phyloP scores from a whole-genome alignment of 2,797 vertebrate genomes.

The Echeneis naucrates region DNA sequence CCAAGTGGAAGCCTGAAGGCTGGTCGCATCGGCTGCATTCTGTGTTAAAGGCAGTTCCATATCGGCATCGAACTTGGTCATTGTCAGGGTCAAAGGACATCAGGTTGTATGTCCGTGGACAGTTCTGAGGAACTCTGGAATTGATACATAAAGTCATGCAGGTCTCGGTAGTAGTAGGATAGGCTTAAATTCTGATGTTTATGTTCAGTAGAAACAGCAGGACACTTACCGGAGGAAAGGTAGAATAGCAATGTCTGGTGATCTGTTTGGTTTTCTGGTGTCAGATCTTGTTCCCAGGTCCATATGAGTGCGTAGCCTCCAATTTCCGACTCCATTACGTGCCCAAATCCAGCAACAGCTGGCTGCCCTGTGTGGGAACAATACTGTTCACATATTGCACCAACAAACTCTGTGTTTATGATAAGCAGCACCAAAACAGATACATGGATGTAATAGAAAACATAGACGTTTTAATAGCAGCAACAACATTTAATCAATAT shows the following conservation, averaged over 20 bases:
- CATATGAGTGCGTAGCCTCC: constrained; percentile 43
- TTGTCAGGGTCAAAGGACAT: constrained; percentile 69
- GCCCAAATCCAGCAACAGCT: constrained; percentile 67
- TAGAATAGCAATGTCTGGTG: constrained; percentile 58
- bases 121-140: constrained; percentile 74
- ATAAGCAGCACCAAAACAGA: background rate
- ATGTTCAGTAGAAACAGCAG: background rate
- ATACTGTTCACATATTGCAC: background rate
- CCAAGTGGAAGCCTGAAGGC: constrained; percentile 56
- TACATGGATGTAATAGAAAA: background rate
- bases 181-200: background rate
- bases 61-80: constrained; percentile 70
- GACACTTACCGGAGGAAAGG: constrained; percentile 67
- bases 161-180: background rate
- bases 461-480: no score
- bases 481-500: background rate
- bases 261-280: constrained; percentile 64
- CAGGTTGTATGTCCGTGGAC: constrained; percentile 62
- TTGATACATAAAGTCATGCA: background rate
- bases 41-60: rapidly evolving
- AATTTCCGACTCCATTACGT: rapidly evolving
- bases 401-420: background rate
- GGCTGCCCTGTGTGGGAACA: constrained; percentile 10
- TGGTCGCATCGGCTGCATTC: constrained; percentile 58
- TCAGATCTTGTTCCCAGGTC: constrained; percentile 78